Base-by-base conservation (phyloP, 2,888 invertebrate genomes). In the Calameuta filiformis region DNA sequence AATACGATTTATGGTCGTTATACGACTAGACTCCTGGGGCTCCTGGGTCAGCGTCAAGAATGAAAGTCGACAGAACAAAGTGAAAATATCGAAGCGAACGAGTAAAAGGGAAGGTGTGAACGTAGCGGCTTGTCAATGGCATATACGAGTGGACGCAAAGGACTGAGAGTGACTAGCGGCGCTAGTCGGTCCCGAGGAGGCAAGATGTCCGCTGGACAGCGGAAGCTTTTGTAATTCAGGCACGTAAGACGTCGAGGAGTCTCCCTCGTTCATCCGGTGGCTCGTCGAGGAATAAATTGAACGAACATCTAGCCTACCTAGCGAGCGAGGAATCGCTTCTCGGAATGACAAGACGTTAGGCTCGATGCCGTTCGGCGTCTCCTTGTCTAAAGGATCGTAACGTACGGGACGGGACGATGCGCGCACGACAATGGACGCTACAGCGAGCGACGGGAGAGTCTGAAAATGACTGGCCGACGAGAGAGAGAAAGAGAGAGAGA, bases 271-370 rank as follows among this genome's bases (percentile, higher is more conserved):
- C 89, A 88, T 89, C 89, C 89, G 90, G 89, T 89, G 83, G 81
- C 81, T 82, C 85, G 85, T 82, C 84, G 85, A 88, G 85, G 89
- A 88, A 89, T 89, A 89, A 89, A 89, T 89, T 88, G 83, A 84
- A 86, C 80, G 78, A 84, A 81, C 81, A 68, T 75, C 79, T 77
- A 68, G 77, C 40, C 31, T 40, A 37, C 75, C 76, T 73, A 56
- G 68, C 76, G 35, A 68, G 81, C 79, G 77, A 80, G 77, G 81
- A 84, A 80, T 82, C 77, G 83, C 82, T 86, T 87, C 87, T 84
- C 77, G 80, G 87, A 87, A 87, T 85, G 84, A 86, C 85, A 85
- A 88, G 87, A 86, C 82, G 77, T 78, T 78, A 68, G 69, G 69
- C 74, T 73, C 34, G 73, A 30, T 35, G 34, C 30, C 74, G 74